phyloP scores from a whole-genome alignment of 1,140 invertebrate genomes.

The Stegodyphus mimosarum region DNA sequence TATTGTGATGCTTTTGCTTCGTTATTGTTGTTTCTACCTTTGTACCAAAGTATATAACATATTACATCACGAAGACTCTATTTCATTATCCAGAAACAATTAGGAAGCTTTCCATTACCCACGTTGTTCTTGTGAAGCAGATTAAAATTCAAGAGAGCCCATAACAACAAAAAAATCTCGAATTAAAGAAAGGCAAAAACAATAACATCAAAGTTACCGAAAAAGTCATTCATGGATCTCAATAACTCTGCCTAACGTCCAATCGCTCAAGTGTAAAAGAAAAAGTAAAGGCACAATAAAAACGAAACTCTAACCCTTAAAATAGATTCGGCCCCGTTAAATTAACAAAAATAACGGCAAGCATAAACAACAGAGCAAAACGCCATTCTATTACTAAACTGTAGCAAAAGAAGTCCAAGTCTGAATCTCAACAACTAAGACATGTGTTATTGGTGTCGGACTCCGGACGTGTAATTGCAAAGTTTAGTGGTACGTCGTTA shows the following conservation, averaged over 20 bases:
- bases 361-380: slow-evolving; percentile 17
- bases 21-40: too few relatives aligned
- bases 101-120: background rate
- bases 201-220: background rate
- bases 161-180: too few relatives aligned
- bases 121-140: too few relatives aligned
- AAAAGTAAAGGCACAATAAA: background rate
- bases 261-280: slow-evolving; percentile 2
- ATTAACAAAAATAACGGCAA: slow-evolving; percentile 25
- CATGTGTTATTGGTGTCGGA: slow-evolving; percentile 10
- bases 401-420: slow-evolving; percentile 2
- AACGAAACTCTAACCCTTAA: background rate
- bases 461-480: slow-evolving; percentile 15
- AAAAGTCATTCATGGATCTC: slow-evolving; percentile 8
- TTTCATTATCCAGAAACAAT: background rate
- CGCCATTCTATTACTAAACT: background rate
- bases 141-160: too few relatives aligned
- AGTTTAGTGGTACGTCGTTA: background rate
- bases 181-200: too few relatives aligned
- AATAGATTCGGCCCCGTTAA: slow-evolving; percentile 20
- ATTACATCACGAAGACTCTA: background rate
- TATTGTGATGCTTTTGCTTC: too few relatives aligned
- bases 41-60: too few relatives aligned
- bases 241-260: slow-evolving; percentile 22
- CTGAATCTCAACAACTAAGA: slow-evolving; percentile 1